These are phyloP conservation scores for Drosophila saltans DNA, from an alignment of 1,140 invertebrate species.

Conservation along the genomic window DNA sequence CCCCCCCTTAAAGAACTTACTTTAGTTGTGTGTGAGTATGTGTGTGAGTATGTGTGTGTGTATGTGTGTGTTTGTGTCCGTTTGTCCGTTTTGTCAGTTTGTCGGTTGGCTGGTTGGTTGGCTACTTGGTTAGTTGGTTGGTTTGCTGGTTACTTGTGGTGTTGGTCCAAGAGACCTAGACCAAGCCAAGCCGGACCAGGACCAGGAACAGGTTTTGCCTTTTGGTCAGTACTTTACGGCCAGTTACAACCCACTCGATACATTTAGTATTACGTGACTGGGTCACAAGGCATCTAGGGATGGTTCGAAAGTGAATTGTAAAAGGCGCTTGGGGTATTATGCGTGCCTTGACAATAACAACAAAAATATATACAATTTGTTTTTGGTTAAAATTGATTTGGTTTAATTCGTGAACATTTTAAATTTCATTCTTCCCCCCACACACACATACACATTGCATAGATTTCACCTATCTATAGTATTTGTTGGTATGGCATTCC, in stretches of 20 bases:
- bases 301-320: slow-evolving; percentile 7
- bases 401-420: slow-evolving; percentile 75
- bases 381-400: slow-evolving; percentile 73
- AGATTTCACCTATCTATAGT: slow-evolving; percentile 1
- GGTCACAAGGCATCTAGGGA: slow-evolving; percentile 46
- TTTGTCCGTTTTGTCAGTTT: slow-evolving; percentile 19
- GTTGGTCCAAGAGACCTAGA: slow-evolving; percentile 13
- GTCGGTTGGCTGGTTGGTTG: slow-evolving; percentile 28
- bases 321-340: slow-evolving; percentile 36
- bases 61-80: slow-evolving; percentile 22
- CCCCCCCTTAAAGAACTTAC: slow-evolving; percentile 38
- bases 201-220: slow-evolving; percentile 19
- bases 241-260: slow-evolving; percentile 71
- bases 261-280: slow-evolving; percentile 79
- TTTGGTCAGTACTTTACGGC: slow-evolving; percentile 72
- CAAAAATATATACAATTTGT: slow-evolving; percentile 50
- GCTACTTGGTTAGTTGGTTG: slow-evolving; percentile 8
- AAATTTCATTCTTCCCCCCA: slow-evolving; percentile 39
- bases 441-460: slow-evolving; percentile 19
- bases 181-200: background rate
- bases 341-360: slow-evolving; percentile 48
- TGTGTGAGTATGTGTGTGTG: slow-evolving; percentile 36
- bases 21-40: slow-evolving; percentile 21
- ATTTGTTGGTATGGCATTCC: slow-evolving; percentile 24
- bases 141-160: slow-evolving; percentile 24